phyloP scores from a whole-genome alignment of 2,797 vertebrate genomes.

The Acanthornis magna region DNA sequence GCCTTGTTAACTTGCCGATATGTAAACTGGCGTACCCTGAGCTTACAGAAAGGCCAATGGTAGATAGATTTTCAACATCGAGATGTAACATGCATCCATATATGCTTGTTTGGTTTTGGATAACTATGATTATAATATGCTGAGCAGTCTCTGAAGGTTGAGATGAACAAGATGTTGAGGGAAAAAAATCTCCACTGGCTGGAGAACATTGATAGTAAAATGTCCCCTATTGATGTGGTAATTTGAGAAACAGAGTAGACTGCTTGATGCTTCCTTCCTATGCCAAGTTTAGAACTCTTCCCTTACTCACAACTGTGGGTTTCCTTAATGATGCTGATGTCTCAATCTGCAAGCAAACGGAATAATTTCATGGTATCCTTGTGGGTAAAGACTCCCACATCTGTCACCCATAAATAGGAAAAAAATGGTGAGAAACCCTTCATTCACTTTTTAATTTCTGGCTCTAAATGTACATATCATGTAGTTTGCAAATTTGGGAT shows the following conservation, averaged over 20 bases:
- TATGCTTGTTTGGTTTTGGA: not conserved
- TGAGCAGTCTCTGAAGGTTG: not conserved
- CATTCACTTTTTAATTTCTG: not conserved
- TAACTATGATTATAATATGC: not conserved
- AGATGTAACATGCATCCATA: not conserved
- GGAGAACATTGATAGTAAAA: not conserved
- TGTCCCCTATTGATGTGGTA: not conserved
- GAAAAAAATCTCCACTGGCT: not conserved
- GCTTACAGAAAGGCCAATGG: not conserved
- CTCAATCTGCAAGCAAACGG: not conserved
- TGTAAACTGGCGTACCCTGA: not conserved
- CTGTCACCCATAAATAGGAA: not conserved
- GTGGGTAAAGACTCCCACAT: not conserved
- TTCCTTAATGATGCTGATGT: not conserved
- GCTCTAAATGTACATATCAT: not conserved
- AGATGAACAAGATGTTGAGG: not conserved
- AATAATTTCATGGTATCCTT: not conserved
- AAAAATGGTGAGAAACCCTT: rapidly evolving
- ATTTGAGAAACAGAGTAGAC: not conserved
- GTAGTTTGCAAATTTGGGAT: not conserved
- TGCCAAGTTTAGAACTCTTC: not conserved
- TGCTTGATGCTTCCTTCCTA: not conserved
- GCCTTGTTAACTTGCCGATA: not conserved
- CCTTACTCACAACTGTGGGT: not conserved
- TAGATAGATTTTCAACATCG: not conserved